phyloP scores from a whole-genome alignment of 1,140 invertebrate species.

The Ips nitidus region DNA sequence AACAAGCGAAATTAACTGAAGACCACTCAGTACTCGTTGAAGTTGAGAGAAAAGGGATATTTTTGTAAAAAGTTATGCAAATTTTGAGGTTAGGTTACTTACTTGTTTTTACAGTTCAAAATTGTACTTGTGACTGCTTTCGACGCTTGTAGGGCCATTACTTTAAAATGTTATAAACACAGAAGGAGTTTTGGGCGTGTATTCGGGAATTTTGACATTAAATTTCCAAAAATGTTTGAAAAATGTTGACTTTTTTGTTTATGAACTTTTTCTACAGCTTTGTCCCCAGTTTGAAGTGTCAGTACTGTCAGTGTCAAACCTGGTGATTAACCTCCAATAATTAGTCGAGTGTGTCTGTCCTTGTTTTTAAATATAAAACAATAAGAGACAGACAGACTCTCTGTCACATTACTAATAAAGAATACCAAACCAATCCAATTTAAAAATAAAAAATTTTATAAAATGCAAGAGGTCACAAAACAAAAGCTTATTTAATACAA shows the following conservation, averaged over 20 bases:
- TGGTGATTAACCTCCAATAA: too few species aligned
- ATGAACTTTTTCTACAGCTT: conserved; percentile 1
- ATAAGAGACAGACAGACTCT: too few species aligned
- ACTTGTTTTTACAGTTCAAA: conserved; percentile 32
- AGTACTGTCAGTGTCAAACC: too few species aligned
- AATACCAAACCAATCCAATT: too few species aligned
- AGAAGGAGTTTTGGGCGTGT: conserved; percentile 14
- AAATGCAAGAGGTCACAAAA: too few species aligned
- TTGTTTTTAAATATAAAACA: too few species aligned
- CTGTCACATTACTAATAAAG: too few species aligned
- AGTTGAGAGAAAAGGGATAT: background rate
- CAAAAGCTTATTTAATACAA: too few species aligned
- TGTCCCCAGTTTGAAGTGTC: background rate
- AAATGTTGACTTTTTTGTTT: conserved; percentile 19
- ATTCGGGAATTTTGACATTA: conserved; percentile 33
- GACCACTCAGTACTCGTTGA: background rate
- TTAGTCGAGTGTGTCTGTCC: too few species aligned
- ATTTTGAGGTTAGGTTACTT: conserved; percentile 31
- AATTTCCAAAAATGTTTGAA: conserved; percentile 20
- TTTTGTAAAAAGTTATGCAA: conserved; percentile 19
- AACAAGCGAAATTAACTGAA: conserved; percentile 1
- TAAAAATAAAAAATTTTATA: too few species aligned
- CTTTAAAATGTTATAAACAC: conserved; percentile 10
- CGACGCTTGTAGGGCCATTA: conserved; percentile 31
- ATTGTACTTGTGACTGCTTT: conserved; percentile 26